Evolutionary conservation across 1,140 invertebrate species (phyloP), one percentile per base, ranked within the genome.

Genomic region (Drosophila sp.): DNA sequence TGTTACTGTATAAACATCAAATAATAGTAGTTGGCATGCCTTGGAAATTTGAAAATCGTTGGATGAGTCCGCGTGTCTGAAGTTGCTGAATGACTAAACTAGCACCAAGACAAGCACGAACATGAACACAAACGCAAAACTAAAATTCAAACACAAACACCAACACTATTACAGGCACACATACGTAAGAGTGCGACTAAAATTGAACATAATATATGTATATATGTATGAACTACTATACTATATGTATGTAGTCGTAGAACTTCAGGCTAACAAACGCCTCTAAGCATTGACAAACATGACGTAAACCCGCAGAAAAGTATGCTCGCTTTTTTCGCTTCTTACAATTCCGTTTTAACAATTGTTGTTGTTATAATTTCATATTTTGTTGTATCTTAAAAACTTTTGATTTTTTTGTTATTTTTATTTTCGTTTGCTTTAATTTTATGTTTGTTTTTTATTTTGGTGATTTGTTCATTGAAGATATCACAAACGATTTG

Each of bases 291-390:
- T 61, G 76, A 73, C 83, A 83, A 89, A 83, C 76, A 87, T 87
- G 83, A 87, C 83, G 83, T 87, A 89, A 87, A 87, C 83, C 79
- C 41, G 16, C 69, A 71, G 69, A 89, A 86, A 84, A 86, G 72
- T 84, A 80, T 80, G 73, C 81, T 74, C 64, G 56, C 34, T 50
- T 77, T 58, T 79, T 82, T 29, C 46, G 67, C 14, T 43, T 63
- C 46, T 62, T 57, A 50, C 64, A 53, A 40, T 61, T 57, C 27
- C 21, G 21, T 4, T n/a, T n/a, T n/a, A 25, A 41, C 34, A 38
- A 25, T 45, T 64, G 66, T 57, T 71, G 41, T 41, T 46, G 54
- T 61, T 46, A n/a, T 72, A 51, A 53, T 74, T 66, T 51, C 27
- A 43, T 36, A 34, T 64, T 46, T 50, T 43, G 27, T 63, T 59